Evolutionary conservation across 2,797 vertebrate species (phyloP), one percentile per base, ranked within the genome.

Genomic region (Sebastes jordani): DNA sequence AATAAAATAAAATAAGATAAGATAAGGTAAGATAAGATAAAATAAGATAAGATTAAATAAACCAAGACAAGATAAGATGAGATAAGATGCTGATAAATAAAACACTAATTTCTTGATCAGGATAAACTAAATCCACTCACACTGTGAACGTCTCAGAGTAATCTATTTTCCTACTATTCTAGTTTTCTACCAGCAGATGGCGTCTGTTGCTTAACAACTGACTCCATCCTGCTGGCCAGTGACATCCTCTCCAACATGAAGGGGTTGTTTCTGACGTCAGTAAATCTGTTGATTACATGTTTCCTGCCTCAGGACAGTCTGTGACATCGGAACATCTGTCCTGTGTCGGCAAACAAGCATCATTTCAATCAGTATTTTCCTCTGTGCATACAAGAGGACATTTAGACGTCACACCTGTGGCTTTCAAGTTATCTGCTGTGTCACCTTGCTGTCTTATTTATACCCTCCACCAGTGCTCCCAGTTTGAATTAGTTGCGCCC

Each of bases 181-280:
- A 78, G 92, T 75, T 93, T 94, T 85, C 22, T 93, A 95, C 95
- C 97, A 97, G 80, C 95, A 97, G 83, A 91, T 87, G 82, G 97
- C 96, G 36, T 94, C 96, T 74, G 94, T 94, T 22, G 91, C 58
- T 56, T 86, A 95, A n/a, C 3, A 63, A 71, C 22, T 20, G 20
- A 16, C 22, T 76, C 30, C n/a, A 11, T 34, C 6, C 38, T 29
- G 4, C 20, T 8, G 11, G 0, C 13, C 20, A 7, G n/a, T 72
- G 59, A 62, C 74, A 20, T 74, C 69, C 62, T 55, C 65, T 55
- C 23, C 23, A 63, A 5, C 68, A 38, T 3, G 32, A 75, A 34
- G 36, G 71, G 76, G 73, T 78, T 13, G 49, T 52, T 55, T 34
- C 29, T 92, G 74, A 89, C 83, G 58, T 90, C 86, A 88, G 18